phyloP scores from a whole-genome alignment of 2,888 invertebrate species.

The Netelia melanura region DNA sequence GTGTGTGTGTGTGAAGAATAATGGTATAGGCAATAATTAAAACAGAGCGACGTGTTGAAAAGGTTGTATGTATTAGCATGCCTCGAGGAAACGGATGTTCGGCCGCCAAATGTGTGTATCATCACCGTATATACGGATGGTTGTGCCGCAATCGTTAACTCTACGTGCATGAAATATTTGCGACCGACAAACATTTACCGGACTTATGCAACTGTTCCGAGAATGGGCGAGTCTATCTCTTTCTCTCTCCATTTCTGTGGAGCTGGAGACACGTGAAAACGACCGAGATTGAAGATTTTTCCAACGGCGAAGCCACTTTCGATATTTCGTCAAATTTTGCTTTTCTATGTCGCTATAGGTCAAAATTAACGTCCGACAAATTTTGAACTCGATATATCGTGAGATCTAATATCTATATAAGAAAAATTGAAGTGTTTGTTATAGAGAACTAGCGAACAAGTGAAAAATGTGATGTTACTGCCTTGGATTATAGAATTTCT shows the following conservation, averaged over 20 bases:
- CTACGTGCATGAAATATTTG: conserved; percentile 58
- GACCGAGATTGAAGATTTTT: too few relatives aligned
- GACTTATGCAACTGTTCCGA: conserved; percentile 69
- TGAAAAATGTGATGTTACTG: too few relatives aligned
- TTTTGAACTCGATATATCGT: too few relatives aligned
- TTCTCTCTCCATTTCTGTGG: conserved; percentile 4
- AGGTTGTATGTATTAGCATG: conserved; percentile 44
- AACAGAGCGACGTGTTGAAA: conserved; percentile 19
- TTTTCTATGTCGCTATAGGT: too few relatives aligned
- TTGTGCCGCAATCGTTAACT: conserved; percentile 25
- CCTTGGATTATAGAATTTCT: too few relatives aligned
- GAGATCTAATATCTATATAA: too few relatives aligned
- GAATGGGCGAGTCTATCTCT: conserved; percentile 55
- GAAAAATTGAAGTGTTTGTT: too few relatives aligned
- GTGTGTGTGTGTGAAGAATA: not conserved
- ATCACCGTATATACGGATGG: conserved; percentile 22
- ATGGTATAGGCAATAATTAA: conserved; percentile 14
- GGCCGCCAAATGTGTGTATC: conserved; percentile 1
- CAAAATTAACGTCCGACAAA: too few relatives aligned
- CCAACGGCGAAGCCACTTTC: too few relatives aligned
- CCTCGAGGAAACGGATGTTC: conserved; percentile 53
- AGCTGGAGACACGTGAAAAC: not conserved
- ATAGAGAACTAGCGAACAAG: too few relatives aligned
- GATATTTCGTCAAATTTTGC: too few relatives aligned
- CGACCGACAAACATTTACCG: conserved; percentile 61